Evolutionary conservation across 2,797 vertebrate species (phyloP).

Genomic region (Spinus olivaceus): DNA sequence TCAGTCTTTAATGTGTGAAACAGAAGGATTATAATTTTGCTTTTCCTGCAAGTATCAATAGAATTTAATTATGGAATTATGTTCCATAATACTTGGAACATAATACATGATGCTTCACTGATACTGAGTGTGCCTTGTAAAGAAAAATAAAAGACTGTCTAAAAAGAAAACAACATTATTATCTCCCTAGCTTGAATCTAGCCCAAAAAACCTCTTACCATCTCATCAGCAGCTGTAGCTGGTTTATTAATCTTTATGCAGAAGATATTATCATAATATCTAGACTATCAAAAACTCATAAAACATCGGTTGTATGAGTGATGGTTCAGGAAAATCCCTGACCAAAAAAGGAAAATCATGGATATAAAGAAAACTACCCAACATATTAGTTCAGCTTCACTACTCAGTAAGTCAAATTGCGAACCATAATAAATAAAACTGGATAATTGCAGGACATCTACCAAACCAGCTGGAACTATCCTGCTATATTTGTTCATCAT

Average conservation of each 20-base stretch:
- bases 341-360: not conserved
- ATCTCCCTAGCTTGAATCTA: not conserved
- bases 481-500: not conserved
- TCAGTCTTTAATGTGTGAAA: constrained; percentile 20
- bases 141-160: not conserved
- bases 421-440: not conserved
- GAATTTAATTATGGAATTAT: constrained; percentile 14
- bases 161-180: not conserved
- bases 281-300: not conserved
- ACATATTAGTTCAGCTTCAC: not conserved
- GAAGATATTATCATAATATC: not conserved
- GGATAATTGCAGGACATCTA: not conserved
- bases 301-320: not conserved
- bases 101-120: not conserved
- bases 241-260: not conserved
- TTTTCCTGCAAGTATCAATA: constrained; percentile 21
- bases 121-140: not conserved
- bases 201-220: not conserved
- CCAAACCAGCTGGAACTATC: not conserved
- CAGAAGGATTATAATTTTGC: constrained; percentile 11
- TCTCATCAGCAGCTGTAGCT: not conserved
- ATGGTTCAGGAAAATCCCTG: not conserved
- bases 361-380: not conserved
- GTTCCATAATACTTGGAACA: not conserved
- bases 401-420: not conserved